Base-by-base conservation (phyloP, 2,888 invertebrate genomes). In the Carterocephalus palaemon region DNA sequence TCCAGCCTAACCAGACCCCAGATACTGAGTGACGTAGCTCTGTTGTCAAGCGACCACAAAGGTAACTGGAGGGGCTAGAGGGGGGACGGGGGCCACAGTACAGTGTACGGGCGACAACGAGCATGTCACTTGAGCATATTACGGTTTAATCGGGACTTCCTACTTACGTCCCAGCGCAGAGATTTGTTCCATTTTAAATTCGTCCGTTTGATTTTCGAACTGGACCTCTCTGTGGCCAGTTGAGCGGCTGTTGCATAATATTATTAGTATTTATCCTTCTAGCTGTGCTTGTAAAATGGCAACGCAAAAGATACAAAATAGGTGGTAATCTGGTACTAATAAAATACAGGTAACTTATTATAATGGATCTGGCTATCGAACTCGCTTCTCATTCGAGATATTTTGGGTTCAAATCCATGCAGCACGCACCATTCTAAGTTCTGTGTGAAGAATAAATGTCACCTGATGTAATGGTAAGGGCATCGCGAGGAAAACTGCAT, bases 121-220 rank as follows among this genome's bases (percentile, higher is more conserved):
- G 56, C 69, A 75, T 73, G 70, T 75, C 81, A 83, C 83, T 84
- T 84, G 82, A 85, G 83, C 82, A 64, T 71, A 84, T 84, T 84
- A 83, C 67, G 68, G 64, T 69, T 62, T 67, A 85, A 84, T 83
- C 74, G 83, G 82, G 70, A 85, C 83, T 83, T 85, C 84, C 84
- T 85, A 82, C 82, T 84, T 85, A 84, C 65, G 67, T 64, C 59
- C 58, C 60, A 67, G 69, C 69, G 56, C 56, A 54, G 64, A 82
- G 83, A 84, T 84, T 84, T 84, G 82, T 80, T 75, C 77, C 80
- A 81, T 84, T 82, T 79, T 63, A 67, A 76, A 57, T 56, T 57
- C 49, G 53, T 52, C 48, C 55, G 54, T 57, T 59, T 51, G 55
- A 56, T 59, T 55, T 55, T 50, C 43, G 43, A 51, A 42, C 38